Base-by-base conservation (phyloP, 2,888 invertebrate species). In the Antitype chi region DNA sequence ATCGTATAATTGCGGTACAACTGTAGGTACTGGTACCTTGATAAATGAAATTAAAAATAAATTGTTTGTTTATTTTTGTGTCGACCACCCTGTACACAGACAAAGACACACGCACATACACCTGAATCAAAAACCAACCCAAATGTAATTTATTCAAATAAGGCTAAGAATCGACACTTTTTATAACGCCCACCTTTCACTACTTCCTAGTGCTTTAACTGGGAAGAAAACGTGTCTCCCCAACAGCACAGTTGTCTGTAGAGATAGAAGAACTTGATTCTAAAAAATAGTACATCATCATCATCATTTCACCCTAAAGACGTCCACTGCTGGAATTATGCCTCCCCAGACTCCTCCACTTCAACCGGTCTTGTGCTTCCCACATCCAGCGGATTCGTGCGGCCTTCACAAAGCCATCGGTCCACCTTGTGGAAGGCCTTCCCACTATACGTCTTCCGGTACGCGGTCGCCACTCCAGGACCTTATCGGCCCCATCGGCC, bases 1-100 rank as follows among this genome's bases (percentile, higher is more conserved):
- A 69, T 70, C 77, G 76, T 86, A 60, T 82, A 81, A 76, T 81
- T 85, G 85, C 81, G 80, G 71, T 76, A 80, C 90, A 86, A 87
- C 88, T 90, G 86, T 91, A 90, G 94, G 93, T 94, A 94, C 92
- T 86, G 90, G 92, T 94, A 94, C 94, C 94, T 92, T 92, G 86
- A 93, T 94, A 94, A 95, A 95, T 92, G 90, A 90, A 93, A 92
- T 91, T 86, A 87, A 89, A 89, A 94, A 91, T 89, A 90, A 89
- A 63, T 57, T 67, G 23, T 55, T 82, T 86, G 81, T 81, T 86
- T 87, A 79, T 84, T 88, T 73, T 38, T 72, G 11, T 75, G 20
- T 49, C 7, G 5, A 25, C 13, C 52, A n/a, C 8, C 25, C 25
- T 49, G 1, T 49, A 63, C 7, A 2, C 32, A 32, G 2, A 38